Conservation (phyloP, 2,797 vertebrate species). For the Tragelaphus eurycerus region DNA sequence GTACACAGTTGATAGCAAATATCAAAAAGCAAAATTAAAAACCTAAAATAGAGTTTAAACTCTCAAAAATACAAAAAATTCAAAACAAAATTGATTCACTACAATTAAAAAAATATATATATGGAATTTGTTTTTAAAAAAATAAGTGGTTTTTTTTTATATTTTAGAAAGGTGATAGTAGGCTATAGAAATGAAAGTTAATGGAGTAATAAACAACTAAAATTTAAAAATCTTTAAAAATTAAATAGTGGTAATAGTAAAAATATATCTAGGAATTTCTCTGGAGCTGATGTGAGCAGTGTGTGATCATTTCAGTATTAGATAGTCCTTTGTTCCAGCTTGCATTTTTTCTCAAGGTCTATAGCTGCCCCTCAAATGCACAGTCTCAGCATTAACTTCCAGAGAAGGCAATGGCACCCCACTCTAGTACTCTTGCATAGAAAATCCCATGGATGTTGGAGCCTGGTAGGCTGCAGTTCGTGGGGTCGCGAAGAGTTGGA, state of each 20-base stretch:
- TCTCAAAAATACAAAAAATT: background rate
- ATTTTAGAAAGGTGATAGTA: background rate
- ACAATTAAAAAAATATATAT: background rate
- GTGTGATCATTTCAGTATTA: background rate
- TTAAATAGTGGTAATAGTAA: background rate
- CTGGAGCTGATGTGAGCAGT: background rate
- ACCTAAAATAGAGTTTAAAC: background rate
- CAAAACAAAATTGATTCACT: background rate
- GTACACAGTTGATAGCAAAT: background rate
- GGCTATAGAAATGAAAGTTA: background rate
- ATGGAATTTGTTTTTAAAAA: background rate
- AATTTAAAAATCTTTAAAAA: background rate
- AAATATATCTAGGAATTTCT: background rate
- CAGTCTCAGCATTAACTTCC: background rate
- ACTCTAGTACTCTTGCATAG: no score
- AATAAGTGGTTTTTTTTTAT: fast-evolving
- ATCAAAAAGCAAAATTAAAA: background rate
- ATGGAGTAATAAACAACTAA: background rate
- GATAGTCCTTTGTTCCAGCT: background rate
- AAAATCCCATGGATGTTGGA: no score
- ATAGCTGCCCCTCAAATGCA: background rate
- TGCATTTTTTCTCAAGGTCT: background rate
- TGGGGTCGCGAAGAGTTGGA: no score
- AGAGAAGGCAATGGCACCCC: no score
- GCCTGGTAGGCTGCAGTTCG: no score